Base-by-base conservation (phyloP, 2,113 vertebrate genomes). In the Polypterus bichir region DNA sequence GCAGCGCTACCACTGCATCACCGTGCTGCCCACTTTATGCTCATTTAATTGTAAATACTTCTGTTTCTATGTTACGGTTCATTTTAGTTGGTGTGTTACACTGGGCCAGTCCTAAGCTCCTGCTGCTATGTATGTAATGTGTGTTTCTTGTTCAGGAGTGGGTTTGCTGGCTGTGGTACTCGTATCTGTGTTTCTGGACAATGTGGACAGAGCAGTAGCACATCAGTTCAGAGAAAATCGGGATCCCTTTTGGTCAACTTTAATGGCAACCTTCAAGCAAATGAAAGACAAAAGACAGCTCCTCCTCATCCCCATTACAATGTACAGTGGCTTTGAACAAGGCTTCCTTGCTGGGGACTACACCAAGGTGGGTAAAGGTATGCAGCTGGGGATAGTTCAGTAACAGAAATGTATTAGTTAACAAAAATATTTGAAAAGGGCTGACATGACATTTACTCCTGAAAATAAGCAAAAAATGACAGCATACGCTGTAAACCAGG, bases 241-340 rank as follows among this genome's bases (percentile, higher is more conserved):
- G 47, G 81, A 81, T 46, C 77, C 86, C 0, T 72, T 93, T 61
- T 84, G 80, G 54, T 77, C 78, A 56, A 89, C 86, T 0, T 77
- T 97, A 65, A 71, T 97, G 78, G 86, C 91, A 44, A 97, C 94
- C 0, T 89, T 97, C 66, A 62, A 61, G 49, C 90, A 91, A 1
- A 76, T 94, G 60, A 71, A 74, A 72, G 91, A 98, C 73, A 83
- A 76, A 68, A 87, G 89, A 5, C 78, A 95, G 53, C 9, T 91
- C 62, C 83, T 86, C 6, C 86, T 98, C 66, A 86, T 91, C 44
- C 90, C 91, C 1, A 77, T 99, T 76, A 96, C 94, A 4, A 79
- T 92, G 80, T 98, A 92, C 83, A 94, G 91, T 47, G 94, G 96
- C 9, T 80, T 98, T 46, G 88, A 99, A 64, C 94, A 97, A 73